These are phyloP conservation scores for Pelodytes ibericus DNA, from an alignment of 2,797 vertebrate species.

Conservation along the genomic window DNA sequence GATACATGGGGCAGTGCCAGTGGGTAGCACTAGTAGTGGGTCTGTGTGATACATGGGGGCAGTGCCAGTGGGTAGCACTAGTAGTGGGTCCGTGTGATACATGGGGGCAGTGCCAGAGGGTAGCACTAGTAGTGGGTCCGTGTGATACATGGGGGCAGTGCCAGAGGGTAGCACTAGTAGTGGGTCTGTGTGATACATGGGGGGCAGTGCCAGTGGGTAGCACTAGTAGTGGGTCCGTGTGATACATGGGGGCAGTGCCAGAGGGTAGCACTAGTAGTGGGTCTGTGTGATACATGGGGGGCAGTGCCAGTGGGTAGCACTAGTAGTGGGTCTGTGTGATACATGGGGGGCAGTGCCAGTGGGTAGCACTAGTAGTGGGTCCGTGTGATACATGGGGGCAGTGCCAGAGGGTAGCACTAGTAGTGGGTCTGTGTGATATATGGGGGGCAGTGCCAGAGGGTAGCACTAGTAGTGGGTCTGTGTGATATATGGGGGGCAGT, in stretches of 20 bases:
- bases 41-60: background rate
- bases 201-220: background rate
- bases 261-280: no score
- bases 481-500: background rate
- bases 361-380: background rate
- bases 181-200: no score
- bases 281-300: background rate
- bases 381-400: background rate
- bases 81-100: background rate
- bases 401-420: no score
- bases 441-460: background rate
- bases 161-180: background rate
- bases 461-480: background rate
- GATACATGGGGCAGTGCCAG: background rate
- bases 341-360: background rate
- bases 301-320: background rate
- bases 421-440: no score
- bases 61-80: background rate
- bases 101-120: background rate
- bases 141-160: background rate
- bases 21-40: background rate
- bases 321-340: background rate
- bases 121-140: background rate
- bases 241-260: background rate
- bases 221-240: background rate